These are phyloP conservation scores for Melanargia galathea DNA, from an alignment of 2,888 invertebrate genomes.

Conservation along the genomic window DNA sequence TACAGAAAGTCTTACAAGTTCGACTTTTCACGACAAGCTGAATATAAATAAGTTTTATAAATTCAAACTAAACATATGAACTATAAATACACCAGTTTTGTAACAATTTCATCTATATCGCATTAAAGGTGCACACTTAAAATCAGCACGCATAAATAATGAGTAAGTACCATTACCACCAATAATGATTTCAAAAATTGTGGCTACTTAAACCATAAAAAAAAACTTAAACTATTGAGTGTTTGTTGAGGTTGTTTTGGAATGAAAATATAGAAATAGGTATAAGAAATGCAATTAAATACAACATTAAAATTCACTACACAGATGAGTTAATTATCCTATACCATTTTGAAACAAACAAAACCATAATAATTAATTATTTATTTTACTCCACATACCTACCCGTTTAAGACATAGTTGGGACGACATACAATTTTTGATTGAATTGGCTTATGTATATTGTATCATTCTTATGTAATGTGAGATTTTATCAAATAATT, in stretches of 20 bases:
- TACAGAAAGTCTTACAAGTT: too few species aligned
- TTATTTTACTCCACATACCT: not conserved
- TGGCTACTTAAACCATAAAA: not conserved
- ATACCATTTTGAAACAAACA: not conserved
- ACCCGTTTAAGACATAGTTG: not conserved
- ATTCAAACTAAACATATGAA: too few species aligned
- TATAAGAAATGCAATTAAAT: slow-evolving; percentile 28
- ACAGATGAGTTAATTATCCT: not conserved
- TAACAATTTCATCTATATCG: too few species aligned
- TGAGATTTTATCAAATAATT: too few species aligned
- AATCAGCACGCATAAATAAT: too few species aligned
- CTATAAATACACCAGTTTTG: too few species aligned
- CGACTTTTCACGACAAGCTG: too few species aligned
- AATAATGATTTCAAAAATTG: not conserved
- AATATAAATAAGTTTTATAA: too few species aligned
- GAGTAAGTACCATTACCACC: not conserved
- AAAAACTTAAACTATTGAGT: not conserved
- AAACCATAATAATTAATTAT: not conserved
- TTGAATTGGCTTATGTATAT: too few species aligned
- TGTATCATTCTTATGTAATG: too few species aligned
- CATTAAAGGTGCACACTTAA: too few species aligned
- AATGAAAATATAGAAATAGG: slow-evolving; percentile 23
- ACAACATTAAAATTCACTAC: slow-evolving; percentile 14
- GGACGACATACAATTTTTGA: not conserved
- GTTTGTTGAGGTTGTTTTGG: slow-evolving; percentile 14